Evolutionary conservation across 1,140 invertebrate species (phyloP).

Genomic region (Ceratina japonica): DNA sequence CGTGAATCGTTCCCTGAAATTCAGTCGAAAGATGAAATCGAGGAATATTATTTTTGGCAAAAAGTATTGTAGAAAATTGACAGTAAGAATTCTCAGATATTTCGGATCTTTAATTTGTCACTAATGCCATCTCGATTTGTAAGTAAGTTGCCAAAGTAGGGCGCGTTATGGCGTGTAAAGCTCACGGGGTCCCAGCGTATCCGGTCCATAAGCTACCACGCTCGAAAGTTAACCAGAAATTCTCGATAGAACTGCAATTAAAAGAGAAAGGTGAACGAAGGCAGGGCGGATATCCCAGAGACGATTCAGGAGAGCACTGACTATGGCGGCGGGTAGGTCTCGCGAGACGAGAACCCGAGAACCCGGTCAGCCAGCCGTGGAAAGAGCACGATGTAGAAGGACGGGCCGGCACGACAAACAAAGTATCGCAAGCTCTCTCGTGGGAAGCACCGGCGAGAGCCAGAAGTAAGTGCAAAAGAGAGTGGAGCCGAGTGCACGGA

Average conservation of each 20-base stretch:
- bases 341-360: slow-evolving; percentile 30
- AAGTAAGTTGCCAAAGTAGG: not conserved
- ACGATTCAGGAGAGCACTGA: slow-evolving; percentile 9
- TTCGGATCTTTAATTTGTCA: too few species aligned
- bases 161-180: not conserved
- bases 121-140: not conserved
- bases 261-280: slow-evolving; percentile 2
- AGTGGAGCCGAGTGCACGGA: slow-evolving; percentile 43
- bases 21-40: too few species aligned
- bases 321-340: slow-evolving; percentile 9
- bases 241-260: slow-evolving; percentile 12
- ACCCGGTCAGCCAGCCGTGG: slow-evolving; percentile 43
- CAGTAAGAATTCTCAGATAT: too few species aligned
- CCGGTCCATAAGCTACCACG: not conserved
- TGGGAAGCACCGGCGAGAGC: slow-evolving; percentile 13
- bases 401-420: slow-evolving; percentile 40
- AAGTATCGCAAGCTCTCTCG: slow-evolving; percentile 52
- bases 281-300: slow-evolving; percentile 3
- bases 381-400: slow-evolving; percentile 29
- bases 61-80: too few species aligned
- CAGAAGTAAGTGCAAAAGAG: slow-evolving; percentile 55
- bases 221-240: not conserved
- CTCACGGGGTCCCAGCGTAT: not conserved
- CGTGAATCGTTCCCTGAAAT: too few species aligned
- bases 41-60: too few species aligned